A percentile compares a stretch with the other conserved stretches of the same genome.
These are phyloP conservation scores for Hucho hucho DNA, from an alignment of 2,113 vertebrate species.

Conservation along the genomic window DNA sequence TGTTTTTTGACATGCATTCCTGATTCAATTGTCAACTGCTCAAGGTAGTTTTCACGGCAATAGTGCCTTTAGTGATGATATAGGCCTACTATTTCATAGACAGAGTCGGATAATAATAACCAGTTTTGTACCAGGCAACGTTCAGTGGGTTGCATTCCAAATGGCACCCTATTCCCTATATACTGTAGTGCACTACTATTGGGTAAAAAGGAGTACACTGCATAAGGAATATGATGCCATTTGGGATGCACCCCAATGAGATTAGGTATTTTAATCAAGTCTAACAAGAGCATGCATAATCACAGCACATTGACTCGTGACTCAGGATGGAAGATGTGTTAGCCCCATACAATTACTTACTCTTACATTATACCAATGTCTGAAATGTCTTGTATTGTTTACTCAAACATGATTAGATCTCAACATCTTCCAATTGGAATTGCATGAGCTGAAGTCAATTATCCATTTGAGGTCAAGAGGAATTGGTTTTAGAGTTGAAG, in stretches of 20 bases:
- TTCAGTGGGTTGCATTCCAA: slow-evolving; percentile 24
- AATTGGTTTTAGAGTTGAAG: not conserved
- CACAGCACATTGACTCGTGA: slow-evolving; percentile 47
- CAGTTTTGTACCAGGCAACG: not conserved
- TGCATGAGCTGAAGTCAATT: not conserved
- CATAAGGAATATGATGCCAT: no score
- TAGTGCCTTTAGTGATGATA: not conserved
- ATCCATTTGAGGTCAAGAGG: not conserved
- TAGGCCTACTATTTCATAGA: not conserved
- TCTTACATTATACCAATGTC: not conserved
- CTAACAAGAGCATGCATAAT: slow-evolving; percentile 48
- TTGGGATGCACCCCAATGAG: slow-evolving; percentile 25
- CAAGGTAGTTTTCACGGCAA: not conserved
- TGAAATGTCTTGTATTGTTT: slow-evolving; percentile 1
- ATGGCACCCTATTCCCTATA: no score
- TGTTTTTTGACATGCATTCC: no score
- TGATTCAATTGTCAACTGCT: not conserved
- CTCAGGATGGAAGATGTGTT: slow-evolving; percentile 22
- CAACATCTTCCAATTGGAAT: slow-evolving; percentile 6
- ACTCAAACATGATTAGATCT: slow-evolving; percentile 7
- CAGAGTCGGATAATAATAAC: not conserved
- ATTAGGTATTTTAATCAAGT: slow-evolving; percentile 50
- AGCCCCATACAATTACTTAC: not conserved
- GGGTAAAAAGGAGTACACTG: no score
- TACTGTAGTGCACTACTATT: no score